Conservation (phyloP, 2,113 vertebrate genomes). For the Gnathonemus longibarbis region DNA sequence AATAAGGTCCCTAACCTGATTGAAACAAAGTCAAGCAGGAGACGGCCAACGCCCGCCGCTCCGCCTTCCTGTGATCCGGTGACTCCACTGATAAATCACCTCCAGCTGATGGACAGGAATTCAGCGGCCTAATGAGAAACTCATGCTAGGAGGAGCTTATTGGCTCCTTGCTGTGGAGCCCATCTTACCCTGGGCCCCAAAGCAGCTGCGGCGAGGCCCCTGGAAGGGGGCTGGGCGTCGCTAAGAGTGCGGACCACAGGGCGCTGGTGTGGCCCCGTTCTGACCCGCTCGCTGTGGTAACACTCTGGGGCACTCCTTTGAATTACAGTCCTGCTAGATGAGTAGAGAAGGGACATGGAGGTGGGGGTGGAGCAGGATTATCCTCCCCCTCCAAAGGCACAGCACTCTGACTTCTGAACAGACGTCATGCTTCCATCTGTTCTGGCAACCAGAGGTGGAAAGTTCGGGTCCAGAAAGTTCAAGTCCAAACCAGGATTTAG, state of each 20-base stretch:
- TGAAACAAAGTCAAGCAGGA: slow-evolving; percentile 57
- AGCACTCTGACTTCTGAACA: slow-evolving; percentile 49
- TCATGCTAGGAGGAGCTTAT: slow-evolving; percentile 56
- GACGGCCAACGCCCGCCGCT: slow-evolving; percentile 31
- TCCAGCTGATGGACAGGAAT: slow-evolving; percentile 67
- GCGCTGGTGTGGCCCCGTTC: not conserved
- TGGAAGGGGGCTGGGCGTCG: slow-evolving; percentile 36
- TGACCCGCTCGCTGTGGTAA: not conserved
- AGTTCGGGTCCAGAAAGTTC: no score
- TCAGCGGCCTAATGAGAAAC: slow-evolving; percentile 81
- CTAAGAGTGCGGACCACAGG: not conserved
- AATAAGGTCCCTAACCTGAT: slow-evolving; percentile 26
- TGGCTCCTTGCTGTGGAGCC: not conserved
- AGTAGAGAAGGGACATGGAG: slow-evolving; percentile 10
- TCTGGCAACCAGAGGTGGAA: slow-evolving; percentile 11
- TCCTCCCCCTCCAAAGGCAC: slow-evolving; percentile 50
- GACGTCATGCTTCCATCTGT: slow-evolving; percentile 56
- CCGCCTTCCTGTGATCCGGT: slow-evolving; percentile 71
- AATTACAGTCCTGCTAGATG: slow-evolving; percentile 44
- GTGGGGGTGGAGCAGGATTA: slow-evolving; percentile 53
- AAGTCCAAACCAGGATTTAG: no score
- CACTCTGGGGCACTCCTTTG: slow-evolving; percentile 21
- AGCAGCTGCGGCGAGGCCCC: slow-evolving; percentile 36
- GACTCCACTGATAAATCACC: slow-evolving; percentile 73
- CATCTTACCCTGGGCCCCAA: slow-evolving; percentile 34